A percentile compares a stretch with the other conserved stretches of the same genome.
Conservation (phyloP, 2,113 vertebrate species). For the Cynocephalus volans region DNA sequence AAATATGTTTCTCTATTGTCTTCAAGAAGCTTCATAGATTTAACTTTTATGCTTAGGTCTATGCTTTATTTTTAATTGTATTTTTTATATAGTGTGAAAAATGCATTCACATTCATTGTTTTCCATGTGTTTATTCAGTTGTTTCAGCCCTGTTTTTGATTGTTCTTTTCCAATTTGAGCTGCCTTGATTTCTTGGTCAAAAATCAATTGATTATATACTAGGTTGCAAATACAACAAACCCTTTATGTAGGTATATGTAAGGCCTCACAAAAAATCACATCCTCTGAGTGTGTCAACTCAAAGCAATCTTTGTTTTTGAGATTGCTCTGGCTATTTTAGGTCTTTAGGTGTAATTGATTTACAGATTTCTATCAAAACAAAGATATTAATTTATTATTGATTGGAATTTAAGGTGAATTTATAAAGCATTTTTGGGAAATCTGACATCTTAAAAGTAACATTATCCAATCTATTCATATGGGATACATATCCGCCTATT, state of each 20-base stretch:
- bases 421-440: neutral
- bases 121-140: neutral
- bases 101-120: neutral
- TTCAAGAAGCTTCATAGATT: neutral
- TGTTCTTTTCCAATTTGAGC: neutral
- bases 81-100: neutral
- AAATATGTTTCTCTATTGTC: neutral
- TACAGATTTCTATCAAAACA: neutral
- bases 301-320: neutral
- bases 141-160: neutral
- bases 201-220: neutral
- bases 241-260: neutral
- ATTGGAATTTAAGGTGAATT: neutral
- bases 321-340: neutral
- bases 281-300: neutral
- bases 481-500: neutral
- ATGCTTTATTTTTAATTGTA: neutral
- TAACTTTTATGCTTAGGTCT: neutral
- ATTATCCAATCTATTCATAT: neutral
- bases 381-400: neutral
- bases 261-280: neutral
- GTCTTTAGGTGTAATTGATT: neutral
- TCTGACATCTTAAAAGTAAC: neutral
- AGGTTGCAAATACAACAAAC: neutral
- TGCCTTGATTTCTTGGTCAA: neutral